Percentiles rank a stretch among this genome's conserved stretches.
Conservation (phyloP, 2,888 invertebrate species). For the Esperia sulphurella region DNA sequence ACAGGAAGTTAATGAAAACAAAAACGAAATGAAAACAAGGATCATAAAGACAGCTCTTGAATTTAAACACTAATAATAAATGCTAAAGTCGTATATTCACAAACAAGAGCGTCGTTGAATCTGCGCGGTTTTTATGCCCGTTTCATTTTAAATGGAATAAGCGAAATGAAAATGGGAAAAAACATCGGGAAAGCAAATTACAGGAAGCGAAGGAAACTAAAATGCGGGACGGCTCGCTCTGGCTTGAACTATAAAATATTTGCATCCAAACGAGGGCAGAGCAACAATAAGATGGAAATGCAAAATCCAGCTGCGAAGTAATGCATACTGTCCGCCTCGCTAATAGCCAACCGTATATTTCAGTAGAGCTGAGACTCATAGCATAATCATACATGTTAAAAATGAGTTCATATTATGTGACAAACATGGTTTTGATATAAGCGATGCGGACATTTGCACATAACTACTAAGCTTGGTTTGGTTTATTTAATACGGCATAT, state of each 20-base stretch:
- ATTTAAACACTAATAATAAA: slow-evolving; percentile 11
- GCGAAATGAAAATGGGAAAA: slow-evolving; percentile 47
- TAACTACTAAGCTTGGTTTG: no score
- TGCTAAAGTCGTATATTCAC: slow-evolving; percentile 16
- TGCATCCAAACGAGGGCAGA: slow-evolving; percentile 66
- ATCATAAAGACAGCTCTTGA: slow-evolving; percentile 5
- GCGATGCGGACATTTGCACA: no score
- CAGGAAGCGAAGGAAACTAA: slow-evolving; percentile 62
- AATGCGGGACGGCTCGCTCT: slow-evolving; percentile 49
- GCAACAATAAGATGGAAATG: slow-evolving; percentile 70
- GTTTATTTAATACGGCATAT: no score
- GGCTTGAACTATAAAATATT: slow-evolving; percentile 69
- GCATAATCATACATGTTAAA: background rate
- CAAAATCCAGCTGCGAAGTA: slow-evolving; percentile 46
- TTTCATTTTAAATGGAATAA: slow-evolving; percentile 59
- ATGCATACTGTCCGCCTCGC: slow-evolving; percentile 45
- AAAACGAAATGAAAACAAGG: background rate
- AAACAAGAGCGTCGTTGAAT: slow-evolving; percentile 21
- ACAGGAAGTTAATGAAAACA: background rate
- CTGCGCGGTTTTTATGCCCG: slow-evolving; percentile 41
- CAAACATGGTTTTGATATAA: background rate
- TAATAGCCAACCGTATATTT: slow-evolving; percentile 40
- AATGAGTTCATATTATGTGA: background rate
- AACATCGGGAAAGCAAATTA: slow-evolving; percentile 56
- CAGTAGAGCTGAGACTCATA: background rate